phyloP scores from a whole-genome alignment of 2,113 vertebrate genomes.

The Anolis carolinensis region DNA sequence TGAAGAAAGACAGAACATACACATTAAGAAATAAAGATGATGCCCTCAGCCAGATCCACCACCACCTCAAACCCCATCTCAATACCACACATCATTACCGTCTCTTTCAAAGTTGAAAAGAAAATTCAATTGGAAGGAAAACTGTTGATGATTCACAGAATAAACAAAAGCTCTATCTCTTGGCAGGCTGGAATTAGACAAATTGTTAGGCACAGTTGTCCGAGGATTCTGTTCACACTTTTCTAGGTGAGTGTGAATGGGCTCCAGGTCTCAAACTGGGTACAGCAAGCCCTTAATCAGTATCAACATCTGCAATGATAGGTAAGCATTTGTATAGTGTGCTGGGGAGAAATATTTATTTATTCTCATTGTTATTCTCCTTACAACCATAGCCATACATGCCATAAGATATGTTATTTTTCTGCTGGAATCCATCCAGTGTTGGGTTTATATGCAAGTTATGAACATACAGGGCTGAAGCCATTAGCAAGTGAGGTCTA shows the following conservation, averaged over 20 bases:
- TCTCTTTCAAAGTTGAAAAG: neutral
- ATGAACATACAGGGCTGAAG: neutral
- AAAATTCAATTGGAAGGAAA: neutral
- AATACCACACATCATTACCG: neutral
- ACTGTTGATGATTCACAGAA: neutral
- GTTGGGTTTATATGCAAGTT: neutral
- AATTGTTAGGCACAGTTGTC: neutral
- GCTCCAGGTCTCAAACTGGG: too few species aligned
- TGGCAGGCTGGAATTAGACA: neutral
- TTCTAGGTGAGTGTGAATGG: neutral
- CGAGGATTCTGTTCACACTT: neutral
- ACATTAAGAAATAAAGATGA: neutral
- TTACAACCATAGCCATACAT: neutral
- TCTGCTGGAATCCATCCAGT: neutral
- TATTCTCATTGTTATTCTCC: too few species aligned
- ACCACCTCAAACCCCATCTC: too few species aligned
- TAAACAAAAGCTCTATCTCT: neutral
- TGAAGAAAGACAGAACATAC: neutral
- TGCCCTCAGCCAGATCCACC: neutral
- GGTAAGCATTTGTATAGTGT: too few species aligned
- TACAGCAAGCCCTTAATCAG: neutral
- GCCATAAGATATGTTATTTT: too few species aligned
- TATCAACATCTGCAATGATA: neutral
- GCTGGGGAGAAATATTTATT: too few species aligned
- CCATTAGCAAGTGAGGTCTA: neutral